Conservation (phyloP, 2,888 invertebrate species). For the Zygogramma bicolorata region DNA sequence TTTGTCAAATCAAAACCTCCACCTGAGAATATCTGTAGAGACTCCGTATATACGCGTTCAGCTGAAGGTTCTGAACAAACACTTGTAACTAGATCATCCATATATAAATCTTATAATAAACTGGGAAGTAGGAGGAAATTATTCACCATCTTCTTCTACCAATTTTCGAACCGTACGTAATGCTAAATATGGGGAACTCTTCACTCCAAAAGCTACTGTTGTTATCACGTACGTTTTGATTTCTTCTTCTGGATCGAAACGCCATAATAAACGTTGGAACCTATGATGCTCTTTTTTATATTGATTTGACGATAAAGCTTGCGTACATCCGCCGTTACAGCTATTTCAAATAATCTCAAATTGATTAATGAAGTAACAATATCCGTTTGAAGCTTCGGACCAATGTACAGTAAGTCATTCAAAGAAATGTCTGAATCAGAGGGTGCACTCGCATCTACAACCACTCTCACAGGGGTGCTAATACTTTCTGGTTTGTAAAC, state of each 20-base stretch:
- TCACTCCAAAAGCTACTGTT: conserved; percentile 15
- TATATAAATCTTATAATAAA: background rate
- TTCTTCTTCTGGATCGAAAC: background rate
- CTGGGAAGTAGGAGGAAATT: background rate
- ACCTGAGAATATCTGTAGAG: conserved; percentile 9
- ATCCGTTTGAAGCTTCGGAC: conserved; percentile 19
- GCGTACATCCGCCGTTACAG: conserved; percentile 1
- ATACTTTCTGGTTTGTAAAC: conserved; percentile 3
- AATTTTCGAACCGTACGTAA: conserved; percentile 14
- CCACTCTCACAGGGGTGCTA: conserved; percentile 11
- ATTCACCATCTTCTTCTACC: background rate
- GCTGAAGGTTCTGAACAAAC: background rate
- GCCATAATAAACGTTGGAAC: conserved; percentile 23
- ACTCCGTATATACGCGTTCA: conserved; percentile 5
- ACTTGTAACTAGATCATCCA: background rate
- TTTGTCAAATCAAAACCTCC: conserved; percentile 29
- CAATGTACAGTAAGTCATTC: conserved; percentile 14
- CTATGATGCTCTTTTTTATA: background rate
- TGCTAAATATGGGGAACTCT: conserved; percentile 23
- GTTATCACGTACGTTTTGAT: conserved; percentile 15
- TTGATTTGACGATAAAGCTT: conserved; percentile 4
- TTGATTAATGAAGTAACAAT: conserved; percentile 9
- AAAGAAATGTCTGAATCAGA: conserved; percentile 2
- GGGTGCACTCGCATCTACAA: conserved; percentile 18
- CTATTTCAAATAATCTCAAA: conserved; percentile 14